phyloP scores from a whole-genome alignment of 1,140 invertebrate genomes.

The Rhizoglyphus robini region DNA sequence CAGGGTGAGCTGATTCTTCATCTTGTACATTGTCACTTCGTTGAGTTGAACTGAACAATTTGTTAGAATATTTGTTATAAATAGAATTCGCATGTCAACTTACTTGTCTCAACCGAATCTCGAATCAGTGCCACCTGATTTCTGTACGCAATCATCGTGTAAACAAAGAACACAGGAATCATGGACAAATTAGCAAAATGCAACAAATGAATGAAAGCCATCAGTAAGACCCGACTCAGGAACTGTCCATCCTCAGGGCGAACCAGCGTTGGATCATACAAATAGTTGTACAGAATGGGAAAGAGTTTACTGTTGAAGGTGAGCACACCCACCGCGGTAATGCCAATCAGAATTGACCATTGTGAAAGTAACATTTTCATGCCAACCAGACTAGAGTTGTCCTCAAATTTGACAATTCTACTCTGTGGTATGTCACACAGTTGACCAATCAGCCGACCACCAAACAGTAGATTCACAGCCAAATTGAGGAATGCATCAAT shows the following conservation, averaged over 20 bases:
- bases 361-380: background rate
- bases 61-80: background rate
- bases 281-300: background rate
- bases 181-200: background rate
- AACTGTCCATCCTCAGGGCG: background rate
- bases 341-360: no score
- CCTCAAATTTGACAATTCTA: no score
- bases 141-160: background rate
- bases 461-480: background rate
- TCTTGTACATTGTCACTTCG: background rate
- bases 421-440: background rate
- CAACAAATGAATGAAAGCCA: background rate
- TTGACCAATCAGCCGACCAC: background rate
- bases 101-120: background rate
- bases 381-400: no score
- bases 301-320: background rate
- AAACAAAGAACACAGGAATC: background rate
- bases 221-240: background rate
- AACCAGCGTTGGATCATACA: background rate
- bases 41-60: background rate
- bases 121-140: background rate
- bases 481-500: background rate
- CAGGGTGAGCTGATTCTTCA: background rate
- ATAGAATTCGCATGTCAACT: background rate
- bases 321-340: background rate